Evolutionary conservation across 2,888 invertebrate genomes (phyloP).

Genomic region (Uloborus plumipes): DNA sequence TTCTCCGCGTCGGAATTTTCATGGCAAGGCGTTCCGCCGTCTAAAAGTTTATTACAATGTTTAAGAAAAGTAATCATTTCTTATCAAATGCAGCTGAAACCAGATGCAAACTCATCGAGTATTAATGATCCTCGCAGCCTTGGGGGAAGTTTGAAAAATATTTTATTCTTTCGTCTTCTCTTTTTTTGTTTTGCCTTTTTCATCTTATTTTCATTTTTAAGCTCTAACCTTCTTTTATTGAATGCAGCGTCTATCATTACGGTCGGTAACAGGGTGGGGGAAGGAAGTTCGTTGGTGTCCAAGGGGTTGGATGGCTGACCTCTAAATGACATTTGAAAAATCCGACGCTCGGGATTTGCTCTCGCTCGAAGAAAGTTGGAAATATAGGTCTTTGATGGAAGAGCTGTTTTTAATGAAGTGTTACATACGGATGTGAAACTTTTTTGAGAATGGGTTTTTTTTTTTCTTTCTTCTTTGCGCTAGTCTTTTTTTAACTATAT

Average conservation of each 20-base stretch:
- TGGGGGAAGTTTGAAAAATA: conserved; percentile 33
- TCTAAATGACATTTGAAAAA: conserved; percentile 36
- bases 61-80: conserved; percentile 50
- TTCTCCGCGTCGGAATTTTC: conserved; percentile 24
- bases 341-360: too few relatives aligned
- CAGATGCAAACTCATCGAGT: conserved; percentile 47
- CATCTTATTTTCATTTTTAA: not conserved
- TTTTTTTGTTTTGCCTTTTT: conserved; percentile 1
- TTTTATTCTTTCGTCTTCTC: conserved; percentile 23
- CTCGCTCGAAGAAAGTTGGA: too few relatives aligned
- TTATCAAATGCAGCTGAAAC: conserved; percentile 46
- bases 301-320: conserved; percentile 29
- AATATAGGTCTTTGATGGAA: too few relatives aligned
- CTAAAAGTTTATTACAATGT: conserved; percentile 57
- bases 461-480: too few relatives aligned
- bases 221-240: not conserved
- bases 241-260: conserved; percentile 41
- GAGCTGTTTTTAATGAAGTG: too few relatives aligned
- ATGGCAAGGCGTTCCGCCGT: not conserved
- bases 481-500: too few relatives aligned
- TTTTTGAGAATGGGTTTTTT: too few relatives aligned
- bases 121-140: conserved; percentile 34
- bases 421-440: too few relatives aligned
- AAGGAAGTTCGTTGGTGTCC: conserved; percentile 20
- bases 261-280: not conserved